A percentile compares a stretch with the other conserved stretches of the same genome.
Conservation (phyloP, 2,888 invertebrate genomes). For the Thalpophila matura region DNA sequence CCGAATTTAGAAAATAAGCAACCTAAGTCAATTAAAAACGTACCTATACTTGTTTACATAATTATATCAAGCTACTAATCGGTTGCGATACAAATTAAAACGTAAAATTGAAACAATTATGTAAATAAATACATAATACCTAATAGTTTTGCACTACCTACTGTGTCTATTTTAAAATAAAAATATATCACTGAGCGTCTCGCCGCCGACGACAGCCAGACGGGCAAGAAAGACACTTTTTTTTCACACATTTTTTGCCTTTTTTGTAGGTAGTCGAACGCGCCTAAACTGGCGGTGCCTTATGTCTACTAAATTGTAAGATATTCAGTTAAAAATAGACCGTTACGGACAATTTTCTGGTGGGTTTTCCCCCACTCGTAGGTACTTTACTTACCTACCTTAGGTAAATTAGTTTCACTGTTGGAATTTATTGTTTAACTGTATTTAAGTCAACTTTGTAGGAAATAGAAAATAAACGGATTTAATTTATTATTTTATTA, state of each 20-base stretch:
- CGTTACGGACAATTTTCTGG: neutral
- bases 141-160: neutral
- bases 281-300: neutral
- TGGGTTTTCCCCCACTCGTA: conserved; percentile 2
- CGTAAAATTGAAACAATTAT: neutral
- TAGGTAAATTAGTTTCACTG: too few relatives aligned
- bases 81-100: neutral
- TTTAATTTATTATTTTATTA: too few relatives aligned
- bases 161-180: conserved; percentile 33
- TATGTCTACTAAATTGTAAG: neutral
- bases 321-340: neutral
- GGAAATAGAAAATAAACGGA: too few relatives aligned
- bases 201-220: conserved; percentile 27
- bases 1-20: too few relatives aligned
- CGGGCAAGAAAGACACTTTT: conserved; percentile 27
- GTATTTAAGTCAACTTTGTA: too few relatives aligned
- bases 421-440: too few relatives aligned
- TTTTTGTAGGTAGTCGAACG: conserved; percentile 1
- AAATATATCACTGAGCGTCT: conserved; percentile 15
- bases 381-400: too few relatives aligned
- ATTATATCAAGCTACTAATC: too few relatives aligned
- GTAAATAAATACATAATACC: neutral
- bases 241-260: conserved; percentile 8
- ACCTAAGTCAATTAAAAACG: too few relatives aligned
- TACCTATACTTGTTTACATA: too few relatives aligned